Percentiles rank a stretch among this genome's conserved stretches.
These are phyloP conservation scores for Ecliptopera silaceata DNA, from an alignment of 2,888 invertebrate genomes.

Conservation along the genomic window DNA sequence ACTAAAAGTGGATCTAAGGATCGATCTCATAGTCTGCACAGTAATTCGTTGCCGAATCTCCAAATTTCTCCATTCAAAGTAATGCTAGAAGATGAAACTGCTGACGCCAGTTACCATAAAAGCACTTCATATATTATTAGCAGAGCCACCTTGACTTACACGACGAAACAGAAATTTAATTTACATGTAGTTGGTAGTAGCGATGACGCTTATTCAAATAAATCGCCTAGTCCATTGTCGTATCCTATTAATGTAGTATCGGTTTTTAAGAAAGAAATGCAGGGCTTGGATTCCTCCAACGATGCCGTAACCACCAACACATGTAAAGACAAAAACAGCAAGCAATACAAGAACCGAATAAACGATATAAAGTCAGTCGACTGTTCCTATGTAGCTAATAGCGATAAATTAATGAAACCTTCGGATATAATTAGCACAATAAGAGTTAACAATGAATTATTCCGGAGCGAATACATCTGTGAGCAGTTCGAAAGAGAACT, in stretches of 20 bases:
- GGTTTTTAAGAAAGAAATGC: conserved; percentile 63
- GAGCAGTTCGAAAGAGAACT: conserved; percentile 76
- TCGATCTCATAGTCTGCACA: conserved; percentile 45
- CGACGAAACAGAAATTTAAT: conserved; percentile 69
- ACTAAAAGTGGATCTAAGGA: conserved; percentile 58
- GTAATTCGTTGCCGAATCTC: conserved; percentile 56
- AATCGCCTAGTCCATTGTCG: conserved; percentile 54
- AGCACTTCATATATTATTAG: conserved; percentile 65
- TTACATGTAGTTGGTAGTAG: conserved; percentile 64
- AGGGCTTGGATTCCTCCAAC: conserved; percentile 33
- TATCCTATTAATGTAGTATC: conserved; percentile 73
- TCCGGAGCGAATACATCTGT: conserved; percentile 64
- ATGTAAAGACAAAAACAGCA: conserved; percentile 32
- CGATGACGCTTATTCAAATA: conserved; percentile 47
- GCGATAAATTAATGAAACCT: conserved; percentile 70
- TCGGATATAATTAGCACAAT: conserved; percentile 76
- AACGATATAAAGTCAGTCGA: conserved; percentile 56
- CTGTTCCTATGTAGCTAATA: conserved; percentile 57
- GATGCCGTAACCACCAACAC: conserved; percentile 29
- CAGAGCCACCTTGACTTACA: conserved; percentile 69
- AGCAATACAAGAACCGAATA: conserved; percentile 44
- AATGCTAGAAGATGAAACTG: conserved; percentile 41
- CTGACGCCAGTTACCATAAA: conserved; percentile 47
- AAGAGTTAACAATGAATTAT: conserved; percentile 59
- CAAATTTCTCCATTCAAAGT: conserved; percentile 48